Percentiles rank a stretch among this genome's conserved stretches.
Conservation (phyloP, 2,113 vertebrate species). For the Nerophis lumbriciformis region DNA sequence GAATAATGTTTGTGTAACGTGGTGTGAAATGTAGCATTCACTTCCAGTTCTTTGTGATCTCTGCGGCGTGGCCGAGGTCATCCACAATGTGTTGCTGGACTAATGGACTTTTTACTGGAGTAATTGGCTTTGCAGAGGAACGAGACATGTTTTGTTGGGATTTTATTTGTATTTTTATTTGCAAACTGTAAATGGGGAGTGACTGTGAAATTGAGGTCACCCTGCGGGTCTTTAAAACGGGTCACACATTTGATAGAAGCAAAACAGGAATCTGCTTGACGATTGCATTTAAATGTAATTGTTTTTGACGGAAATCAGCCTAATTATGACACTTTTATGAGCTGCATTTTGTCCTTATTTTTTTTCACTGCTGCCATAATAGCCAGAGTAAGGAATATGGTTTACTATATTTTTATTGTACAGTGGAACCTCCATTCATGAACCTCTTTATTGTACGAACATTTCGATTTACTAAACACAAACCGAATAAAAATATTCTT, state of each 20-base stretch:
- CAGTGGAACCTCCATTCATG: too few relatives aligned
- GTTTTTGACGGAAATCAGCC: background rate
- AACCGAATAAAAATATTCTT: too few relatives aligned
- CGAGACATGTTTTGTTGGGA: too few relatives aligned
- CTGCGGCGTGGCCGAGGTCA: constrained; percentile 1
- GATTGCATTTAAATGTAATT: background rate
- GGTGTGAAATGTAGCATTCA: background rate
- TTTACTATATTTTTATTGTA: too few relatives aligned
- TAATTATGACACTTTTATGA: too few relatives aligned
- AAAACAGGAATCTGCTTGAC: background rate
- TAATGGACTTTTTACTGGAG: too few relatives aligned
- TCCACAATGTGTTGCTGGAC: background rate
- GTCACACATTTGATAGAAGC: background rate
- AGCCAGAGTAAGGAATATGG: too few relatives aligned
- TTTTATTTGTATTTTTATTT: background rate
- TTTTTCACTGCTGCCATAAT: background rate
- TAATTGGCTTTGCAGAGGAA: too few relatives aligned
- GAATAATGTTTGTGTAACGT: too few relatives aligned
- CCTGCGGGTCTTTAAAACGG: background rate
- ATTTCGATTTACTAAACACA: too few relatives aligned
- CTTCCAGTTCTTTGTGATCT: too few relatives aligned
- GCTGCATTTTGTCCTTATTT: background rate
- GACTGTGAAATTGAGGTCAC: background rate
- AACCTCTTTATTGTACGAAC: too few relatives aligned
- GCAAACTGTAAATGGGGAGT: background rate